Conservation (phyloP, 2,113 vertebrate species). For the Apistogramma diplotaenia region DNA sequence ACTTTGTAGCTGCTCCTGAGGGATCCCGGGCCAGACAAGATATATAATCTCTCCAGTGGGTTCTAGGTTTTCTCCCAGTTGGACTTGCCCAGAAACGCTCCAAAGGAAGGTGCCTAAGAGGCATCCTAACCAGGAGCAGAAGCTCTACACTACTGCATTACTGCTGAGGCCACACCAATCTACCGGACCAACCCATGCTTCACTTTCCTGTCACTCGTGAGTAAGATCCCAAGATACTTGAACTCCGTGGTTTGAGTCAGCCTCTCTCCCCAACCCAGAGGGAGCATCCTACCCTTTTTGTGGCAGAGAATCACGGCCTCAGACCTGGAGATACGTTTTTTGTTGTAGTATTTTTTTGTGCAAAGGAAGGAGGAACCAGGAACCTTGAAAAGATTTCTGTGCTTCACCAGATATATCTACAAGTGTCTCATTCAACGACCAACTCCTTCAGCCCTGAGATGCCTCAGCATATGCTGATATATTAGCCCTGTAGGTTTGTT, state of each 20-base stretch:
- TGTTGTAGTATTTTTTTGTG: not conserved
- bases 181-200: too few species aligned
- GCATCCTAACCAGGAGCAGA: not conserved
- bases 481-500: not conserved
- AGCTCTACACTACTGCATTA: too few species aligned
- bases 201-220: too few species aligned
- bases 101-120: not conserved
- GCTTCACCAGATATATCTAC: not conserved
- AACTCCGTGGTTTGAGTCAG: too few species aligned
- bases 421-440: not conserved
- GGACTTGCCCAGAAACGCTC: not conserved
- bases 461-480: not conserved
- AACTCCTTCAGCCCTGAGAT: not conserved
- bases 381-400: not conserved
- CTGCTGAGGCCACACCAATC: too few species aligned
- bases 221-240: too few species aligned
- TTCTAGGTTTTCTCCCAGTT: not conserved
- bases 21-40: not conserved
- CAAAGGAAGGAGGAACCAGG: not conserved
- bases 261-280: too few species aligned
- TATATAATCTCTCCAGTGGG: not conserved
- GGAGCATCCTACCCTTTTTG: not conserved
- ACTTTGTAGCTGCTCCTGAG: not conserved
- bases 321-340: not conserved
- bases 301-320: not conserved